A percentile compares a stretch with the other conserved stretches of the same genome.
These are phyloP conservation scores for Rousettus leschenaultii DNA, from an alignment of 2,113 vertebrate genomes.

Conservation along the genomic window DNA sequence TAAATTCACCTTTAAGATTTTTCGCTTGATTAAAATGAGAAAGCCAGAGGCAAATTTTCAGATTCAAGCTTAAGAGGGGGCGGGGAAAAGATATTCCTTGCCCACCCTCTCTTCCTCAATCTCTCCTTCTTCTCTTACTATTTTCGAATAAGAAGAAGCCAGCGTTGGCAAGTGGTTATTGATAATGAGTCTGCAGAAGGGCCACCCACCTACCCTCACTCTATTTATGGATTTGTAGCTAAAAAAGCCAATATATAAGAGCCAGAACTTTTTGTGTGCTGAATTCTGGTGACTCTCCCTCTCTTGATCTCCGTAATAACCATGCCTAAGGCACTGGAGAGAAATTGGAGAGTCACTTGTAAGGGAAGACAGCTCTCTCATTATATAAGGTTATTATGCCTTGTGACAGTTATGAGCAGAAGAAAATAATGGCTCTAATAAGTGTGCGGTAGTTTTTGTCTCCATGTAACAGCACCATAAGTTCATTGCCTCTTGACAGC, in stretches of 20 bases:
- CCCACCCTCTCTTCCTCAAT: neutral
- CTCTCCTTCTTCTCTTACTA: conserved; percentile 9
- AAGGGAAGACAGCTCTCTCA: neutral
- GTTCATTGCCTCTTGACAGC: rapidly evolving
- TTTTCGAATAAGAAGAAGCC: conserved; percentile 49
- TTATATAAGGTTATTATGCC: neutral
- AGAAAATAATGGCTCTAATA: neutral
- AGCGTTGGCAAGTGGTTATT: neutral
- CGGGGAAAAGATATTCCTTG: neutral
- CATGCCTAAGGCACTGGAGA: neutral
- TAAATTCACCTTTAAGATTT: neutral
- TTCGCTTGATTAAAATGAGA: neutral
- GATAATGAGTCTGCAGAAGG: conserved; percentile 2
- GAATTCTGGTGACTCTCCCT: neutral
- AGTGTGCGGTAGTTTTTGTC: no score
- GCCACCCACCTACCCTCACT: neutral
- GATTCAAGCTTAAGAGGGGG: neutral
- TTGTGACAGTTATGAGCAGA: neutral
- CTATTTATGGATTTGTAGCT: neutral
- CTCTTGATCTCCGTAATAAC: neutral
- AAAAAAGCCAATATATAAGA: neutral
- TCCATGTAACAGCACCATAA: neutral
- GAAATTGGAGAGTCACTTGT: neutral
- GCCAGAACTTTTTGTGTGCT: neutral
- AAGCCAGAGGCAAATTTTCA: conserved; percentile 29